phyloP scores from a whole-genome alignment of 2,888 invertebrate genomes.

The Cerceris ruficornis region DNA sequence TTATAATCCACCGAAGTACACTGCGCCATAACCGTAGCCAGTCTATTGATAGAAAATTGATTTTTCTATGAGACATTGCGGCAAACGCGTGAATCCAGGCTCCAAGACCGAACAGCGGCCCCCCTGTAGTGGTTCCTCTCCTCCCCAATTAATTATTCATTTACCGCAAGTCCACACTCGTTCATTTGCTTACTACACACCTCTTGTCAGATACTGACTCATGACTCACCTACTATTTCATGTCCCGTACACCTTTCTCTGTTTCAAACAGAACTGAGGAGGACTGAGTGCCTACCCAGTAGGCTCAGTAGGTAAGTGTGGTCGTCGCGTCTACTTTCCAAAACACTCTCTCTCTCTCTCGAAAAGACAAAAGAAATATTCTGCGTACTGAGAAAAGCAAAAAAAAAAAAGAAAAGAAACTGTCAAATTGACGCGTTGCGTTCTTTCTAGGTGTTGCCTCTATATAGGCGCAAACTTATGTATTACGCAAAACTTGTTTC shows the following conservation, averaged over 20 bases:
- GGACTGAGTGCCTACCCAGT: slow-evolving; percentile 79
- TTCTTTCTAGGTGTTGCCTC: slow-evolving; percentile 42
- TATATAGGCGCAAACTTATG: slow-evolving; percentile 32
- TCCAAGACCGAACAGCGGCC: slow-evolving; percentile 71
- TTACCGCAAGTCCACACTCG: slow-evolving; percentile 69
- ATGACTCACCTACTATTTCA: slow-evolving; percentile 77
- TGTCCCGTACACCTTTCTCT: slow-evolving; percentile 81
- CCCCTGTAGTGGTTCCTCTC: slow-evolving; percentile 65
- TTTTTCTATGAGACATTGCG: slow-evolving; percentile 1
- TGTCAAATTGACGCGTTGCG: slow-evolving; percentile 42
- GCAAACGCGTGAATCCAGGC: slow-evolving; percentile 68
- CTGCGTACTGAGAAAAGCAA: slow-evolving; percentile 17
- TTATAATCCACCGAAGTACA: no score
- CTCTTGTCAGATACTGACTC: slow-evolving; percentile 74
- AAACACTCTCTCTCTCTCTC: slow-evolving; percentile 32
- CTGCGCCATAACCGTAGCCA: no score
- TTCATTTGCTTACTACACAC: slow-evolving; percentile 71
- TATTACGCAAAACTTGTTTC: slow-evolving; percentile 33
- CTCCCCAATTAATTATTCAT: slow-evolving; percentile 68
- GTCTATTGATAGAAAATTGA: background rate
- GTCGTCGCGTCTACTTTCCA: slow-evolving; percentile 76
- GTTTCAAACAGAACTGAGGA: slow-evolving; percentile 82
- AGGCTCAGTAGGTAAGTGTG: slow-evolving; percentile 80
- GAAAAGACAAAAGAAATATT: slow-evolving; percentile 25
- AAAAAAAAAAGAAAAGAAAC: slow-evolving; percentile 29